Evolutionary conservation across 1,140 invertebrate genomes (phyloP).

Genomic region (Theocolax elegans): DNA sequence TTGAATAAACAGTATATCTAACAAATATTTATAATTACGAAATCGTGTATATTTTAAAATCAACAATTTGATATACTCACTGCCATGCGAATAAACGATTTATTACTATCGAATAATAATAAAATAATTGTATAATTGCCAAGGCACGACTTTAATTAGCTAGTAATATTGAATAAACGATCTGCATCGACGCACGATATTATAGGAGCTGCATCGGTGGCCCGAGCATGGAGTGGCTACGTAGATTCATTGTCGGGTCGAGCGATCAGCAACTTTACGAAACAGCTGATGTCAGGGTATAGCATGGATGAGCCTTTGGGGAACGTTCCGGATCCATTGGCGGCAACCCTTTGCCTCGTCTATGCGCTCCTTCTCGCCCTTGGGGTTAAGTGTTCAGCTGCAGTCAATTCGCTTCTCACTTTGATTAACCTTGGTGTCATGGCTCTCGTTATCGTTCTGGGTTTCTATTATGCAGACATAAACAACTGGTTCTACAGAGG

Average conservation of each 20-base stretch:
- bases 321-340: constrained; percentile 85
- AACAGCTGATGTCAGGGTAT: constrained; percentile 74
- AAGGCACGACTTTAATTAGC: too few relatives aligned
- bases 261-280: constrained; percentile 83
- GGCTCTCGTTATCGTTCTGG: constrained; percentile 78
- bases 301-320: constrained; percentile 76
- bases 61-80: too few relatives aligned
- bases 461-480: constrained; percentile 82
- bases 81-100: too few relatives aligned
- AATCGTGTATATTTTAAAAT: too few relatives aligned
- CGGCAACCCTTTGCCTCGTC: constrained; percentile 78
- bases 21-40: too few relatives aligned
- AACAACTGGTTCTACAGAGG: constrained; percentile 81
- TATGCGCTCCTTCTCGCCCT: constrained; percentile 79
- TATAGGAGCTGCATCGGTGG: constrained; percentile 88
- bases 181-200: too few relatives aligned
- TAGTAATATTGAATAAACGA: too few relatives aligned
- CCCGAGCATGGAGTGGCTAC: constrained; percentile 92
- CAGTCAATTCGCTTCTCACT: constrained; percentile 85
- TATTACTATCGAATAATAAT: too few relatives aligned
- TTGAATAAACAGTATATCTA: too few relatives aligned
- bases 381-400: constrained; percentile 88
- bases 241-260: constrained; percentile 86
- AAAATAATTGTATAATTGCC: too few relatives aligned
- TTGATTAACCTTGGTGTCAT: constrained; percentile 83